Base-by-base conservation (phyloP, 2,888 invertebrate genomes). In the Ochropleura plecta region DNA sequence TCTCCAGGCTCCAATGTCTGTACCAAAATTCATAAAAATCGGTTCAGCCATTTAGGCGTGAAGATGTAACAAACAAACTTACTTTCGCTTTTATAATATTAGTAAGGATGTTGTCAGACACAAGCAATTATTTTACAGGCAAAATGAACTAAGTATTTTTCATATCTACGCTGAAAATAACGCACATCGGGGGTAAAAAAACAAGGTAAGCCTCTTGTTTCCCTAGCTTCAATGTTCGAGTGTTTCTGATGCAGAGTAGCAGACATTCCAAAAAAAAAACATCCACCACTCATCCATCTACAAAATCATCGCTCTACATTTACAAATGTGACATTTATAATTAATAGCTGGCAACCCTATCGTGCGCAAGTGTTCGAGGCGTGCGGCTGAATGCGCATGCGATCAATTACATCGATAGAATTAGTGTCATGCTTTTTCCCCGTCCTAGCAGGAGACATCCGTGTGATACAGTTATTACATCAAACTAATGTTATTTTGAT, bases 331-430 rank as follows among this genome's bases (percentile, higher is more conserved):
- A 82, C 84, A 82, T 75, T 53, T 80, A 76, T 76, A 84, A 87
- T 84, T 79, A 86, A 88, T 87, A 53, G 84, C 69, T 72, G n/a
- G 49, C 53, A 80, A 86, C 88, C 88, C 88, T 84, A 76, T 69
- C 78, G 40, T 57, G 75, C 69, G 78, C 84, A 87, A 87, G 83
- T 87, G 86, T 67, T 71, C 76, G 78, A 79, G 69, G 79, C 88
- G 88, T 88, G 88, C 70, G 76, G 68, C 16, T 76, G 84, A 87
- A 85, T 87, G 87, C 82, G 85, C 72, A 16, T 44, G 82, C 82
- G 85, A 88, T 88, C 87, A 88, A 88, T 88, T 88, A 88, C 67
- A 76, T 71, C 73, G 51, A 76, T 79, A 69, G 79, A 81, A 87
- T 88, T 87, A 84, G 71, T 70, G 82, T 84, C 83, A 82, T 64